phyloP scores from a whole-genome alignment of 2,113 vertebrate genomes.

The Thryonomys swinderianus region DNA sequence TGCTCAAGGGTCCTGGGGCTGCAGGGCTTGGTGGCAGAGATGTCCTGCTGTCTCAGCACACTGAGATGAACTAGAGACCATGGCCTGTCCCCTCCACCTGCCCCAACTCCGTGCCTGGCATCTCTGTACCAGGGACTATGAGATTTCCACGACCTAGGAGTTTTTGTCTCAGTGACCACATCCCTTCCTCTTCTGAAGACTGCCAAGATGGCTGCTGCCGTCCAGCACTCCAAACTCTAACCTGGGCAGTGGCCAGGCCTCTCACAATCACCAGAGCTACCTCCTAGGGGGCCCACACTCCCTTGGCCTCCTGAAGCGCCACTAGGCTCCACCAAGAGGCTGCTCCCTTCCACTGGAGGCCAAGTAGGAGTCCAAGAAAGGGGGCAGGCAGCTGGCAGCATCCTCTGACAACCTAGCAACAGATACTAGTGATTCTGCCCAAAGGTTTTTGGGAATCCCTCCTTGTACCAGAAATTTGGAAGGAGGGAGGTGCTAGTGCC shows the following conservation, averaged over 20 bases:
- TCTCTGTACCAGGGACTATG: not conserved
- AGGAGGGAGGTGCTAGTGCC: not conserved
- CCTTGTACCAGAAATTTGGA: not conserved
- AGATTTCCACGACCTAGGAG: not conserved
- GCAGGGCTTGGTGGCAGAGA: not conserved
- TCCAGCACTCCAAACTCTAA: not conserved
- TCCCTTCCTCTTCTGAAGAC: not conserved
- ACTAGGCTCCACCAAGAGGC: not conserved
- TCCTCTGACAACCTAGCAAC: not conserved
- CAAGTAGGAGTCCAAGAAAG: not conserved
- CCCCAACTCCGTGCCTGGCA: not conserved
- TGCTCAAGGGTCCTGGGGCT: not conserved
- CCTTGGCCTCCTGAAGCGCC: not conserved
- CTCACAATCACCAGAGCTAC: not conserved
- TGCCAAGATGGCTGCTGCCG: not conserved
- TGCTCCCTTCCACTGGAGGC: not conserved
- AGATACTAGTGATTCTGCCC: not conserved
- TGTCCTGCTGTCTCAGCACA: not conserved
- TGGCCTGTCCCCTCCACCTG: not conserved
- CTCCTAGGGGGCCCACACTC: not conserved
- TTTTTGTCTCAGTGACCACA: not conserved
- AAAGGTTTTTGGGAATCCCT: not conserved
- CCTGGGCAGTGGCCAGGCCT: not conserved
- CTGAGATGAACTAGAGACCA: not conserved
- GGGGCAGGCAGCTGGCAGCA: not conserved